Evolutionary conservation across 2,113 vertebrate species (phyloP).

Genomic region (Acanthisitta chloris): DNA sequence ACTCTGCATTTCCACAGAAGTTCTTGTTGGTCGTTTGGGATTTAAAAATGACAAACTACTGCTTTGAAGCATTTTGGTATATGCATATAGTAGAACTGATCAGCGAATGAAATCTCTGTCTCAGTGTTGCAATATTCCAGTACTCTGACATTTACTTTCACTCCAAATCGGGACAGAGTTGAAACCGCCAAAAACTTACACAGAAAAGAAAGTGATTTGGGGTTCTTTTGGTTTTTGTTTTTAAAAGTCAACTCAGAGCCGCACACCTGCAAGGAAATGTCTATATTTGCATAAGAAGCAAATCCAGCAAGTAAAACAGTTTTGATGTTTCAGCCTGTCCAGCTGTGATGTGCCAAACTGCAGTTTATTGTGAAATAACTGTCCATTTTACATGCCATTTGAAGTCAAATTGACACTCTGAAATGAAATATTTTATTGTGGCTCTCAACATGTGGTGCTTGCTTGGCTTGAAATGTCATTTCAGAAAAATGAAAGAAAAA

Average conservation of each 20-base stretch:
- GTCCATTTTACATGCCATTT: neutral
- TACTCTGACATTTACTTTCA: neutral
- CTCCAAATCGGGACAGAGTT: neutral
- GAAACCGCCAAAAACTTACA: neutral
- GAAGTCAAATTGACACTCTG: neutral
- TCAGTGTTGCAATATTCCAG: neutral
- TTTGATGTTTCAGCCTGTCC: neutral
- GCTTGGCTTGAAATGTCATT: neutral
- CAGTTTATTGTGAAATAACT: neutral
- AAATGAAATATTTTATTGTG: neutral
- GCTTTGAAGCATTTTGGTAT: neutral
- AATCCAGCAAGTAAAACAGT: neutral
- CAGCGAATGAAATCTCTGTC: neutral
- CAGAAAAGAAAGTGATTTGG: accelerated
- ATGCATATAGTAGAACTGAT: neutral
- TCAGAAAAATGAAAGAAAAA: neutral
- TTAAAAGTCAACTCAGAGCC: neutral
- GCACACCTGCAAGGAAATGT: neutral
- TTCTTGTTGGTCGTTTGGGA: too few species aligned
- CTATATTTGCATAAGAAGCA: neutral
- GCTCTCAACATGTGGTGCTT: neutral
- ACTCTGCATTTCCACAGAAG: neutral
- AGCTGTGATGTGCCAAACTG: neutral
- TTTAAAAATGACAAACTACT: neutral
- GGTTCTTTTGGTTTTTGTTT: neutral